Conservation (phyloP, 2,113 vertebrate species). For the Megaptera novaeangliae region DNA sequence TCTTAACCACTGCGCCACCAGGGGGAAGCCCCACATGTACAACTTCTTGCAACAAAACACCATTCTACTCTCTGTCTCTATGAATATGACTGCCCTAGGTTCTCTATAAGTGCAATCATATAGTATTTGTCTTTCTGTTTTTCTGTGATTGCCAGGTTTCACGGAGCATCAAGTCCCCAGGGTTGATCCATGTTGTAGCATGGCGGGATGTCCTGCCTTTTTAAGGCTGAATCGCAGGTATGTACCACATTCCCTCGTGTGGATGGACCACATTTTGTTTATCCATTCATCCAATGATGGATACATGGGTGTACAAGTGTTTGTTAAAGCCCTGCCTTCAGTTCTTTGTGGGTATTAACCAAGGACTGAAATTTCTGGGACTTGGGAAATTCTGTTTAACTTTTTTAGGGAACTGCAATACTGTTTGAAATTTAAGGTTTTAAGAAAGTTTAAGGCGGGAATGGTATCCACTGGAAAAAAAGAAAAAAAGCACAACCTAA, state of each 20-base stretch:
- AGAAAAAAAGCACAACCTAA: background rate
- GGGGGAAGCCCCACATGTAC: too few relatives aligned
- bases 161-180: rapidly evolving
- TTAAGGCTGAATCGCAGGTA: too few relatives aligned
- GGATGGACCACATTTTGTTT: too few relatives aligned
- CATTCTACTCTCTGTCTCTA: background rate
- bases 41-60: background rate
- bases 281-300: rapidly evolving
- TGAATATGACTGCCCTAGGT: rapidly evolving
- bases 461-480: background rate
- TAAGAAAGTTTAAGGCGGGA: background rate
- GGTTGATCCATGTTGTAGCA: rapidly evolving
- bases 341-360: background rate
- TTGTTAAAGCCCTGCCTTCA: background rate
- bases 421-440: too few relatives aligned
- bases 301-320: rapidly evolving
- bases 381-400: background rate
- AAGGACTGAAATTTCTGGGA: too few relatives aligned
- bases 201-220: background rate
- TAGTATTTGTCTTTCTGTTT: background rate
- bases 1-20: too few relatives aligned
- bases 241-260: too few relatives aligned
- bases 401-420: background rate
- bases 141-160: background rate
- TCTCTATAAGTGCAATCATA: rapidly evolving